These are phyloP conservation scores for Nesidiocoris tenuis DNA, from an alignment of 2,888 invertebrate genomes.

Conservation along the genomic window DNA sequence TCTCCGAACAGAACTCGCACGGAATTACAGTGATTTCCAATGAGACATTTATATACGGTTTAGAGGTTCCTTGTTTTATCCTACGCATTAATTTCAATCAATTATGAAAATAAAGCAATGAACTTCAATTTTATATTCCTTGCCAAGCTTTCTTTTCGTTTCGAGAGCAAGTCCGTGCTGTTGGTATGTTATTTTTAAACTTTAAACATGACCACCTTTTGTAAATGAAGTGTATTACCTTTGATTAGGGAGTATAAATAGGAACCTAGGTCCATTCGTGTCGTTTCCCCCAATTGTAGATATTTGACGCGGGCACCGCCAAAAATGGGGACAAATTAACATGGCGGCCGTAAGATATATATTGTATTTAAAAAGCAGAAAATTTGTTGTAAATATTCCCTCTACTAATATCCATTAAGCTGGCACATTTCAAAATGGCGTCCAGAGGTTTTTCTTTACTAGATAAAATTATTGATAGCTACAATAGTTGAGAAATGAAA, in stretches of 20 bases:
- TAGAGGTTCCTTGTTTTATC: background rate
- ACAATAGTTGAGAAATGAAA: slow-evolving; percentile 49
- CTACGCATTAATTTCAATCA: background rate
- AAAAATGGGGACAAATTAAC: slow-evolving; percentile 15
- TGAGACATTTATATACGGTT: background rate
- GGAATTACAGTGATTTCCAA: background rate
- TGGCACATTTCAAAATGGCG: slow-evolving; percentile 47
- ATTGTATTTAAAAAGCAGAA: slow-evolving; percentile 46
- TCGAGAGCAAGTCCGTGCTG: background rate
- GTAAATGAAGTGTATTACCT: slow-evolving; percentile 37
- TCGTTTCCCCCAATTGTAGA: slow-evolving; percentile 45
- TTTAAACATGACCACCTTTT: slow-evolving; percentile 44
- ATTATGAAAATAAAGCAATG: no score
- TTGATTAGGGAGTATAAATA: slow-evolving; percentile 8
- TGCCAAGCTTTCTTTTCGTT: background rate
- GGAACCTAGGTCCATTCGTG: slow-evolving; percentile 28
- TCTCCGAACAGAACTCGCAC: no score
- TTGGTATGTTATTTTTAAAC: slow-evolving; percentile 10
- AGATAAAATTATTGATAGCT: slow-evolving; percentile 48
- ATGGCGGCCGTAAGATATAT: slow-evolving; percentile 37
- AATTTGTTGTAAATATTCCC: slow-evolving; percentile 46
- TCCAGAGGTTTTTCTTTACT: slow-evolving; percentile 49
- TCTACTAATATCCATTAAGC: slow-evolving; percentile 34
- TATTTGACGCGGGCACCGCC: slow-evolving; percentile 40
- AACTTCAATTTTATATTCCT: background rate